Evolutionary conservation across 2,113 vertebrate genomes (phyloP).

Genomic region (Leucoraja erinaceus): DNA sequence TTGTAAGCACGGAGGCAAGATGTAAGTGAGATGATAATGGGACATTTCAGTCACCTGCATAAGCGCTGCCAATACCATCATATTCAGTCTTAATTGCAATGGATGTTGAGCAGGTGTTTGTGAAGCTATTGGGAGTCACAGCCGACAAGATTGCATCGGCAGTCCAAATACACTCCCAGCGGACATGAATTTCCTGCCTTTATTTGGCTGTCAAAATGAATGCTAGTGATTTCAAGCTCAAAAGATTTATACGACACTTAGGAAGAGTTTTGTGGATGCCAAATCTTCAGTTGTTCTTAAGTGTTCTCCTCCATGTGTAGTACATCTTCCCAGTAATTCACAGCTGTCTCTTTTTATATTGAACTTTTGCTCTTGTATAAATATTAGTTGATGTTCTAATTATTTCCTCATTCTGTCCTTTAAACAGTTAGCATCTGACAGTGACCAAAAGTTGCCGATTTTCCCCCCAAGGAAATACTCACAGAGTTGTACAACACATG

Average conservation of each 20-base stretch:
- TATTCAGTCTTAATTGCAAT: slow-evolving; percentile 25
- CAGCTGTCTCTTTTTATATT: background rate
- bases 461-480: background rate
- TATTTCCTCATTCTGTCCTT: background rate
- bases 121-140: slow-evolving; percentile 24
- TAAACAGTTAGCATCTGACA: background rate
- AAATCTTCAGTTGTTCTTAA: slow-evolving; percentile 12
- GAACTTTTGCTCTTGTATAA: background rate
- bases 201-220: slow-evolving; percentile 35
- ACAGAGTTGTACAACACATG: too few species aligned
- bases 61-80: background rate
- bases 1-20: slow-evolving; percentile 39
- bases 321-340: slow-evolving; percentile 17
- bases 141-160: slow-evolving; percentile 32
- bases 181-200: slow-evolving; percentile 27
- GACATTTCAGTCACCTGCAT: slow-evolving; percentile 1
- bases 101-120: slow-evolving; percentile 29
- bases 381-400: slow-evolving; percentile 28
- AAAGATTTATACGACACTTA: slow-evolving; percentile 31
- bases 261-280: background rate
- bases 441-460: background rate
- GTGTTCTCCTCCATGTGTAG: background rate
- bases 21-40: slow-evolving; percentile 15
- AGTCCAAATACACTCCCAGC: slow-evolving; percentile 22
- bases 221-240: slow-evolving; percentile 17